Evolutionary conservation across 2,888 invertebrate species (phyloP), one percentile per base, ranked within the genome.

Genomic region (Drosophila kambysellisi): DNA sequence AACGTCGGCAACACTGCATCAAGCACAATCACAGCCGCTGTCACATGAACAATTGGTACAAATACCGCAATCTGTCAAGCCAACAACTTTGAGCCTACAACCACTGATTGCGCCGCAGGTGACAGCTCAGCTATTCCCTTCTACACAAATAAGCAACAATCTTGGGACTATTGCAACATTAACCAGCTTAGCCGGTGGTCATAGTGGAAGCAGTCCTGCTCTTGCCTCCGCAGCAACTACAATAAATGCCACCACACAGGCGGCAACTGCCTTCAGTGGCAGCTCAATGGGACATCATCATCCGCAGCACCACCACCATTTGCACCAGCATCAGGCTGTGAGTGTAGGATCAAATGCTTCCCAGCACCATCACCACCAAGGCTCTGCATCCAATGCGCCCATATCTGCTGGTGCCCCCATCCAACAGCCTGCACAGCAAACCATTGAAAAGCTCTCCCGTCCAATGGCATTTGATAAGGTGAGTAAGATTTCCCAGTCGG

Each of bases 391-490:
- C 20, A 73, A 69, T 33, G 67, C 78, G 17, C 69, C 76, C 20
- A 54, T 70, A 33, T 59, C 76, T 32, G 68, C 66, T 7, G 48
- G 66, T 20, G 65, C 72, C 25, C 46, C n/a, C 30, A 60, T 46
- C 2, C 62, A 62, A 32, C 79, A 70, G 35, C 57, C 70, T 4
- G 87, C 81, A 39, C 92, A 91, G 70, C 92, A 91, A 79, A 85
- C 92, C 53, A 90, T 93, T 75, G 93, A 93, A 69, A 92, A 92
- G 81, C 83, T 93, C n/a, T 93, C 93, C 39, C 89, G 96, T 94
- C 96, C 96, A 91, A 94, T 95, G 94, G 95, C 95, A 93, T 96
- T 96, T 94, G 96, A 96, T 94, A 96, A 96, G 95, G 96, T 96
- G 92, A 93, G 92, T 79, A 46, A 6, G n/a, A n/a, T 3, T 8